phyloP scores from a whole-genome alignment of 2,797 vertebrate species.

The Gallinago nigripennis region DNA sequence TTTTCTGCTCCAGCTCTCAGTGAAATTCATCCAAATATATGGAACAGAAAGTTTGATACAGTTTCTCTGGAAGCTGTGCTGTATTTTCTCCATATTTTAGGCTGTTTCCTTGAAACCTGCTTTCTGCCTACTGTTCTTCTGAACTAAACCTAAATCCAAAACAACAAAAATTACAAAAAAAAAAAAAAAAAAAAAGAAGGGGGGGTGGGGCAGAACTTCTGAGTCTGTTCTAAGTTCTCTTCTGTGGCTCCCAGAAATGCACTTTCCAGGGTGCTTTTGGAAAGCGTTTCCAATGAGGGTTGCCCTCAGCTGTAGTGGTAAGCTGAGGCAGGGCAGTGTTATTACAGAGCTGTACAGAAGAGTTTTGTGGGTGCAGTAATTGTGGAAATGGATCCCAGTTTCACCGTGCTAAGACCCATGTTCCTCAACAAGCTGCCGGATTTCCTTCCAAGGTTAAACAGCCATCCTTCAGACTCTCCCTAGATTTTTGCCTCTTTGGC shows the following conservation, averaged over 20 bases:
- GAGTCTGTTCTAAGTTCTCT: not conserved
- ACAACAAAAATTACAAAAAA: not conserved
- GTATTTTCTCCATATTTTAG: not conserved
- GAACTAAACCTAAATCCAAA: not conserved
- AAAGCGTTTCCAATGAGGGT: not conserved
- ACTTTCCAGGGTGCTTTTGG: no score
- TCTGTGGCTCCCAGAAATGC: not conserved
- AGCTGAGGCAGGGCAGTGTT: not conserved
- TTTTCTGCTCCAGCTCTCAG: slow-evolving; percentile 15
- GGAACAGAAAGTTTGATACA: not conserved
- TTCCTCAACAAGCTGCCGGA: not conserved
- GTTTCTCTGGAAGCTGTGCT: not conserved
- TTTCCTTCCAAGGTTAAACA: not conserved
- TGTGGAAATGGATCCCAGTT: not conserved
- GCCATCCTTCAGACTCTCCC: not conserved
- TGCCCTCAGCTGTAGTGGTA: not conserved
- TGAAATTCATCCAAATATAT: slow-evolving; percentile 21
- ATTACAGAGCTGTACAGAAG: not conserved
- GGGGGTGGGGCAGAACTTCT: not conserved
- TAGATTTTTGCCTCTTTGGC: not conserved
- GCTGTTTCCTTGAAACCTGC: not conserved
- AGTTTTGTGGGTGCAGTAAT: not conserved
- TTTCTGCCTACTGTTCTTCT: not conserved
- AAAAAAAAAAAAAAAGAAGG: no score
- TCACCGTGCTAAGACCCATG: not conserved